Evolutionary conservation across 1,140 invertebrate species (phyloP).

Genomic region (Oncopodura yosiiana): DNA sequence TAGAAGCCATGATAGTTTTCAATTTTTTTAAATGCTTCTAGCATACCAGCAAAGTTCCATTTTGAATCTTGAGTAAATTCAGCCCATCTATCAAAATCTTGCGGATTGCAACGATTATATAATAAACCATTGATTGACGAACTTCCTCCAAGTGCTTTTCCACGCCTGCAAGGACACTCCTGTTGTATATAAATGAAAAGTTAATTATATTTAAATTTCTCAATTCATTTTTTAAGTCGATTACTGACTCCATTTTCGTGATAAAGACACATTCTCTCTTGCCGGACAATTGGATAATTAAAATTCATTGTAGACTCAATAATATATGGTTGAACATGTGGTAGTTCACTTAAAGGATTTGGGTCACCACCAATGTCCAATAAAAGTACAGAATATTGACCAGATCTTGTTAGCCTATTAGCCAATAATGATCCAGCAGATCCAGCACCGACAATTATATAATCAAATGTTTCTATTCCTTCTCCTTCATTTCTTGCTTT

Average conservation of each 20-base stretch:
- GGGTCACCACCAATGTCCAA: constrained; percentile 48
- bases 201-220: background rate
- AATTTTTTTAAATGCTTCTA: constrained; percentile 53
- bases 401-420: constrained; percentile 39
- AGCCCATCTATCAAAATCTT: constrained; percentile 86
- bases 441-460: constrained; percentile 44
- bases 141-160: constrained; percentile 47
- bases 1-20: constrained; percentile 40
- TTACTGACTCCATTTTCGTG: constrained; percentile 48
- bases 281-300: background rate
- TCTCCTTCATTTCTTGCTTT: background rate
- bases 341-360: constrained; percentile 32
- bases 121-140: constrained; percentile 57
- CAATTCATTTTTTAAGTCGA: constrained; percentile 45
- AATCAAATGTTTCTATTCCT: constrained; percentile 4
- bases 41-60: constrained; percentile 75
- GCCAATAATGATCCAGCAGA: constrained; percentile 47
- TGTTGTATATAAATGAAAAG: background rate
- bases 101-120: constrained; percentile 54
- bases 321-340: background rate
- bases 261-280: constrained; percentile 26
- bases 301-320: background rate
- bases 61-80: constrained; percentile 62
- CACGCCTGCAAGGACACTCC: constrained; percentile 40
- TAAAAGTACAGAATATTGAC: constrained; percentile 37